Base-by-base conservation (phyloP, 1,140 invertebrate species). In the Heterodera carotae region DNA sequence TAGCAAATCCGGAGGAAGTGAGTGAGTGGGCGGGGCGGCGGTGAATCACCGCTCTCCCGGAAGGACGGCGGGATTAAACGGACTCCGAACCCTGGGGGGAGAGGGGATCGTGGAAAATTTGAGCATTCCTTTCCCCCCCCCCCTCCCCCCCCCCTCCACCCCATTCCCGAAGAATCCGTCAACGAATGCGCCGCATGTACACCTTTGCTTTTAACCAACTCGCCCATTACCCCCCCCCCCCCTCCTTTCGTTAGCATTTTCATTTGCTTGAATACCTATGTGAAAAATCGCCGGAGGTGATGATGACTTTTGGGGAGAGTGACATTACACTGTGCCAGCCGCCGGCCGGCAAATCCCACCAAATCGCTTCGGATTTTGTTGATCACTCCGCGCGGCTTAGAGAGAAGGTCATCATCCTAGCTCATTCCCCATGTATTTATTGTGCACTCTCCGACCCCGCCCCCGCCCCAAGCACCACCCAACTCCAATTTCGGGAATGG, bases 401-500 rank as follows among this genome's bases (percentile, higher is more conserved):
- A 22, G 18, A 22, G 48, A 56, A 56, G 48, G 48, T 56, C 48
- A 56, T 22, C 48, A 15, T 18, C 48, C 22, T 18, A 12, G 5
- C 12, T 0, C 48, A 15, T 22, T 22, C 22, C 22, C 15, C 18
- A 22, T 56, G 48, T 22, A 56, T 56, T 56, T 5, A 22, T 15
- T 22, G 12, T 15, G 4, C 12, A 22, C 48, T 15, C 18, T 15
- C 22, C 22, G 5, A 18, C 48, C 12, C 48, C 48, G n/a, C 48
- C 48, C 4, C 48, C 48, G 18, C 48, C 48, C n/a, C n/a, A n/a
- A n/a, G n/a, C n/a, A 15, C 48, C 48, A 56, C 48, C 48, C 22
- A 56, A 56, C 48, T 56, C 48, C 48, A 56, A 56, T 56, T 56
- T 56, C 48, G 48, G 48, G 48, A 56, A 56, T 56, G 48, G 48